These are phyloP conservation scores for Euplexia lucipara DNA, from an alignment of 2,888 invertebrate species.

Conservation along the genomic window DNA sequence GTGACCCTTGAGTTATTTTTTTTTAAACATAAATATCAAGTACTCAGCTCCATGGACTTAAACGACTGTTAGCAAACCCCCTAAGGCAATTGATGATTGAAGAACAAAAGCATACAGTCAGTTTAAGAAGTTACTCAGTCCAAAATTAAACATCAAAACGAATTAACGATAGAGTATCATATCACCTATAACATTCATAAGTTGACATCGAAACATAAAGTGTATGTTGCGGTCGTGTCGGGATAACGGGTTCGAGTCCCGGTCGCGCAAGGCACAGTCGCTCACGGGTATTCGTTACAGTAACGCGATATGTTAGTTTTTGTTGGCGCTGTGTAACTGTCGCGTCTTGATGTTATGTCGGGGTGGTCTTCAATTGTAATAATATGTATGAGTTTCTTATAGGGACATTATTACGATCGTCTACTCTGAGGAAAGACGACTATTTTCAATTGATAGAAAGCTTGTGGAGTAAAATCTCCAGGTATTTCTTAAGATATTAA, in stretches of 20 bases:
- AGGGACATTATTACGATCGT: too few species aligned
- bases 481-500: too few species aligned
- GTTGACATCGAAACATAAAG: conserved; percentile 34
- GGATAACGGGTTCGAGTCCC: conserved; percentile 69
- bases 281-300: conserved; percentile 71
- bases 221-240: conserved; percentile 58
- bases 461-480: too few species aligned
- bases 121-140: background rate
- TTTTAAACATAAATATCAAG: too few species aligned
- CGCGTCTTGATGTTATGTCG: conserved; percentile 13
- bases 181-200: conserved; percentile 19
- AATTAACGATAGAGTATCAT: conserved; percentile 10
- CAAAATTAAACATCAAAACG: background rate
- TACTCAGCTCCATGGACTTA: too few species aligned
- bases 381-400: too few species aligned
- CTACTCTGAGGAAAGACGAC: too few species aligned
- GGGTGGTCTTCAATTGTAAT: conserved; percentile 39
- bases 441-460: too few species aligned
- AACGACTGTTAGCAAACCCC: too few species aligned
- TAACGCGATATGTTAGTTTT: conserved; percentile 65
- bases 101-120: background rate
- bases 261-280: conserved; percentile 61
- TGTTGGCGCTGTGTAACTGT: conserved; percentile 54
- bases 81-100: too few species aligned
- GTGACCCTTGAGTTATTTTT: too few species aligned